Evolutionary conservation across 2,797 vertebrate genomes (phyloP).

Genomic region (Eupleurogrammus muticus): DNA sequence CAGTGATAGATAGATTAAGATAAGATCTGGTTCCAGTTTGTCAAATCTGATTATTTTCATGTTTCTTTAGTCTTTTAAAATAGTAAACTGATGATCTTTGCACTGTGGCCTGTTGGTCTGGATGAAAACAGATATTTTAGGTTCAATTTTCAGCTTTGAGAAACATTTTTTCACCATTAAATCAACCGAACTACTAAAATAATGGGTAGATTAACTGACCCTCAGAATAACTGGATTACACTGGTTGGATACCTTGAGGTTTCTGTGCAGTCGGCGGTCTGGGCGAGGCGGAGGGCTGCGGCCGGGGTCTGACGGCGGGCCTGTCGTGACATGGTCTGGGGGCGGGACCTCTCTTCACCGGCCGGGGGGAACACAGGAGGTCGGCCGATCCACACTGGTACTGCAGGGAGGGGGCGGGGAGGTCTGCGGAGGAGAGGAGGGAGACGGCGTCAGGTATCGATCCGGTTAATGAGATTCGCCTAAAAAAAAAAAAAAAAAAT

Average conservation of each 20-base stretch:
- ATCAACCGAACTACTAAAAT: no score
- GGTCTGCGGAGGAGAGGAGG: slow-evolving; percentile 72
- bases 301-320: slow-evolving; percentile 82
- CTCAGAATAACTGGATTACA: no score
- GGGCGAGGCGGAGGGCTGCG: slow-evolving; percentile 75
- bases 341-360: slow-evolving; percentile 76
- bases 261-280: slow-evolving; percentile 84
- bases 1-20: no score
- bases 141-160: no score
- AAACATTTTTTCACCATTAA: no score
- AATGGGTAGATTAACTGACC: no score
- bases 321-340: slow-evolving; percentile 81
- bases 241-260: slow-evolving; percentile 92
- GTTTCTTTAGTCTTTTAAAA: no score
- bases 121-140: no score
- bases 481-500: slow-evolving; percentile 2
- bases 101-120: no score
- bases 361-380: slow-evolving; percentile 69
- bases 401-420: slow-evolving; percentile 78
- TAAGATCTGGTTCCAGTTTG: no score
- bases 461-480: slow-evolving; percentile 17
- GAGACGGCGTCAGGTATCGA: slow-evolving; percentile 33
- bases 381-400: slow-evolving; percentile 85
- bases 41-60: no score
- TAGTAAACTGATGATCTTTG: no score